A percentile compares a stretch with the other conserved stretches of the same genome.
phyloP scores from a whole-genome alignment of 2,113 vertebrate species.

The Thamnophis sirtalis region DNA sequence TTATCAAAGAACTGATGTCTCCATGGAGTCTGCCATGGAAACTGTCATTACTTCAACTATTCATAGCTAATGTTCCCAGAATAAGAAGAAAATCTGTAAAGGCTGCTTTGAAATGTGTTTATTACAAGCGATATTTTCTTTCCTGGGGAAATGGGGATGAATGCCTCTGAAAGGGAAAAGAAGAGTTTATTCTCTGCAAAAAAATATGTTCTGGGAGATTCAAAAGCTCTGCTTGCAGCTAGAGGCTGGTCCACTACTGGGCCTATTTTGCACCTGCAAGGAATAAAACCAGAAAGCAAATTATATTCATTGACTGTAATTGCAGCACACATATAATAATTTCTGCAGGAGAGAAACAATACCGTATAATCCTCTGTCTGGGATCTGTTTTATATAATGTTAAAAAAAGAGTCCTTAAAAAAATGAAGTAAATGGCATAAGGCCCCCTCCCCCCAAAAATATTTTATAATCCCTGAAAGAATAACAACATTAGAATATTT shows the following conservation, averaged over 20 bases:
- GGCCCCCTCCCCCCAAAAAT: not conserved
- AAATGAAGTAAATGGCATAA: not conserved
- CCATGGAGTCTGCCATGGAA: not conserved
- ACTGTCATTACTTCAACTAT: not conserved
- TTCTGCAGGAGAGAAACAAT: not conserved
- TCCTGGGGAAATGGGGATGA: not conserved
- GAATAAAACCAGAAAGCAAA: not conserved
- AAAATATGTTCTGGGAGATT: not conserved
- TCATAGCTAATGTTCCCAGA: slow-evolving; percentile 25
- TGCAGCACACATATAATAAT: not conserved
- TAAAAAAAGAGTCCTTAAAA: not conserved
- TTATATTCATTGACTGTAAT: not conserved
- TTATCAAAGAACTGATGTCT: not conserved
- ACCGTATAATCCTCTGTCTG: not conserved
- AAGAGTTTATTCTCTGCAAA: not conserved
- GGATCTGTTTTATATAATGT: not conserved
- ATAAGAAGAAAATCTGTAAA: slow-evolving; percentile 6
- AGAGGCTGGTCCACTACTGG: not conserved
- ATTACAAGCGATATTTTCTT: not conserved
- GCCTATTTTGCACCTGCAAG: not conserved
- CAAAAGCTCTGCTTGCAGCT: not conserved
- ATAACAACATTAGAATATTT: not conserved
- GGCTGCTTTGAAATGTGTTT: not conserved
- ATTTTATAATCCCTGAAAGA: not conserved
- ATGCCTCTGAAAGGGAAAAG: not conserved